A percentile compares a stretch with the other conserved stretches of the same genome.
These are phyloP conservation scores for Leuciscus waleckii DNA, from an alignment of 2,797 vertebrate genomes.

Conservation along the genomic window DNA sequence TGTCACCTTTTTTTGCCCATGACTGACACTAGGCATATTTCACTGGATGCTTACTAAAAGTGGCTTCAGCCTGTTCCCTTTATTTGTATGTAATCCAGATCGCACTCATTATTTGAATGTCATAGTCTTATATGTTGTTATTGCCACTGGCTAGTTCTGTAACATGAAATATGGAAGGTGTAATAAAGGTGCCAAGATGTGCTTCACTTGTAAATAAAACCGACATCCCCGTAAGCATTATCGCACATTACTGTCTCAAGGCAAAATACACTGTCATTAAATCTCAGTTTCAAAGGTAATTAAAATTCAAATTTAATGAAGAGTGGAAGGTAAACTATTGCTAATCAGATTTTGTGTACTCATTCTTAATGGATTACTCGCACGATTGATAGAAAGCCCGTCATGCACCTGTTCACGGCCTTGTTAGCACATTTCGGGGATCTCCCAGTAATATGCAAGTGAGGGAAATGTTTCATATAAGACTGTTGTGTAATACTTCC, in stretches of 20 bases:
- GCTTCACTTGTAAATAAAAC: conserved; percentile 32
- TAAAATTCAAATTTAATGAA: conserved; percentile 22
- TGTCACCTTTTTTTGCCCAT: neutral
- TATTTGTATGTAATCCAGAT: neutral
- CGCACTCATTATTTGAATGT: conserved; percentile 12
- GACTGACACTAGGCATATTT: neutral
- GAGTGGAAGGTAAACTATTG: conserved; percentile 18
- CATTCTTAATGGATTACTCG: conserved; percentile 19
- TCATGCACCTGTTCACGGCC: neutral
- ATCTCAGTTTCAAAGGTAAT: conserved; percentile 29
- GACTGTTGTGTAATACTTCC: neutral
- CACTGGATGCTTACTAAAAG: neutral
- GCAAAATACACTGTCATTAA: conserved; percentile 26
- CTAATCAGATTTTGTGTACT: conserved; percentile 38
- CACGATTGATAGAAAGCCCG: neutral
- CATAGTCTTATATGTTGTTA: conserved; percentile 6
- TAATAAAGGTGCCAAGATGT: conserved; percentile 23
- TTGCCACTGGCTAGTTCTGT: conserved; percentile 12
- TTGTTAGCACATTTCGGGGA: neutral
- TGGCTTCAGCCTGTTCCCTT: neutral
- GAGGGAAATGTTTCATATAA: neutral
- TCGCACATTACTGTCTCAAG: conserved; percentile 2
- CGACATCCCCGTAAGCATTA: neutral
- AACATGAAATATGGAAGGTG: neutral
- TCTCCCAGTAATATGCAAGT: neutral